Base-by-base conservation (phyloP, 1,140 invertebrate genomes). In the Solenopsis fugax region DNA sequence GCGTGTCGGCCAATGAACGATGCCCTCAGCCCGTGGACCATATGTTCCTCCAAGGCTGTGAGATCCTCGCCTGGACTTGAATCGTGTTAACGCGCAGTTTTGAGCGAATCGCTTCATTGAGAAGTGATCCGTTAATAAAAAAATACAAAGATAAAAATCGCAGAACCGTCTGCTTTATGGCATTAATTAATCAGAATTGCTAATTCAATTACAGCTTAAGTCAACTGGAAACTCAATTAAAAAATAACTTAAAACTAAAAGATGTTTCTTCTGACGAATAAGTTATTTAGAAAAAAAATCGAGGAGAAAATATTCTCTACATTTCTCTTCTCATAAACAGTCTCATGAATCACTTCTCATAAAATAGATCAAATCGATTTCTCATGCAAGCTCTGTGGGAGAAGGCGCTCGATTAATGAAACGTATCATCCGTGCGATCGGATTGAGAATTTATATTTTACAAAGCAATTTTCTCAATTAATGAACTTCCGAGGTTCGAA, bases 31-130 rank as follows among this genome's bases (percentile, higher is more conserved):
- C 69, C 94, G 86, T 93, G 92, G 92, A 94, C 93, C 94, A 94
- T 93, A 94, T 94, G 93, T 92, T 94, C 90, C 64, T 85, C 71
- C 90, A 93, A 92, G 92, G 92, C 91, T 93, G 91, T 93, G 93
- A 90, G 93, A 94, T 89, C 84, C 81, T 91, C 64, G 87, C 72
- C 64, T 72, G 76, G 69, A 69, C 89, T 86, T 88, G 67, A 87
- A 52, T 77, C 89, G 56, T 72, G 85, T 69, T 90, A 81, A 86
- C 76, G 73, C 45, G 12, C 75, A 37, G 10, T 84, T 84, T 75
- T 24, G 41, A 84, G 69, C 41, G 80, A 73, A 18, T 58, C 37
- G 69, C 41, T 41, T 50, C 54, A 37, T 56, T 24, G 41, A 16
- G 69, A 48, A 58, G 24, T 24, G 65, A 60, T 37, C 50, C 24